Conservation (phyloP, 2,797 vertebrate species). For the Malurus leucopterus region DNA sequence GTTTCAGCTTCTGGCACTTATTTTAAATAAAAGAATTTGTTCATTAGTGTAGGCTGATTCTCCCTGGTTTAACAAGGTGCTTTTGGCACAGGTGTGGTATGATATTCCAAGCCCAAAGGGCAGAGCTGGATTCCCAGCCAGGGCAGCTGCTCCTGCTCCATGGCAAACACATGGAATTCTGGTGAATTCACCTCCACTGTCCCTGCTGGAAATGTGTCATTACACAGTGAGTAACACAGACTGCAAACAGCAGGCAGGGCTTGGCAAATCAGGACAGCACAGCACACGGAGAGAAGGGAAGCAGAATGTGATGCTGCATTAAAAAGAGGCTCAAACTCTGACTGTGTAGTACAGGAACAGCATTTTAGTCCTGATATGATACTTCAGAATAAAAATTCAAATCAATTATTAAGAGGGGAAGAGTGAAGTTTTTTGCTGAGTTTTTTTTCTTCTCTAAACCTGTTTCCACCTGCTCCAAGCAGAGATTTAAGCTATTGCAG, state of each 20-base stretch:
- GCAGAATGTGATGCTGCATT: rapidly evolving
- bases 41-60: neutral
- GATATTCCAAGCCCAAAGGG: conserved; percentile 3
- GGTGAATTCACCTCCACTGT: neutral
- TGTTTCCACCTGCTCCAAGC: neutral
- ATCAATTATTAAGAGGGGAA: neutral
- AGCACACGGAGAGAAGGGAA: neutral
- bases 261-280: neutral
- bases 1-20: neutral
- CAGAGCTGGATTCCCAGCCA: neutral
- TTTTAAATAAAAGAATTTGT: neutral
- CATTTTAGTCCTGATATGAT: neutral
- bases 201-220: neutral
- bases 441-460: neutral
- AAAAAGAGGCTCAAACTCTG: neutral
- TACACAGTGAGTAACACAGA: neutral
- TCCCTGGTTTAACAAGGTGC: neutral
- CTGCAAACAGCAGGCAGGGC: neutral
- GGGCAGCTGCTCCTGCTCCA: neutral
- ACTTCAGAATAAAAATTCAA: neutral
- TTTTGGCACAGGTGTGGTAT: neutral
- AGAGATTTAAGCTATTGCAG: neutral
- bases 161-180: neutral
- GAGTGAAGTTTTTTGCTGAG: neutral
- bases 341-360: rapidly evolving